Percentiles rank a stretch among this genome's conserved stretches.
These are phyloP conservation scores for Trogon melanurus DNA, from an alignment of 2,113 vertebrate genomes.

Conservation along the genomic window DNA sequence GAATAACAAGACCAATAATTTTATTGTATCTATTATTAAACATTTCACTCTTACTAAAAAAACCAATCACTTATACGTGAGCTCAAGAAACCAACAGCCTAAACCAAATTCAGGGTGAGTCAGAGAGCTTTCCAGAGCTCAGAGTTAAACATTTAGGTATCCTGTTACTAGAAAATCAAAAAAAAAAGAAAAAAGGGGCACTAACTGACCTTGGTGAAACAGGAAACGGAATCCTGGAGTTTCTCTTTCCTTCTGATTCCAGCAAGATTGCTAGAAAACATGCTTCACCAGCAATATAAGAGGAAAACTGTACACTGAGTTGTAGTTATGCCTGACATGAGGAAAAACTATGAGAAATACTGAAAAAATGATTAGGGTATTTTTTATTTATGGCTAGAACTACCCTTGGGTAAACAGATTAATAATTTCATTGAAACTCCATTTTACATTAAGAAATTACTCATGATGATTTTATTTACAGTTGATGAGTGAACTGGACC, in stretches of 20 bases:
- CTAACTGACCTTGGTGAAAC: background rate
- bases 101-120: background rate
- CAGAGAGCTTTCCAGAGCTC: background rate
- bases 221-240: background rate
- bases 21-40: background rate
- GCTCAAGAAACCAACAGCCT: background rate
- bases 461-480: background rate
- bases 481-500: background rate
- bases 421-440: background rate
- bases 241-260: constrained; percentile 8
- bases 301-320: background rate
- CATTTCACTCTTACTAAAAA: background rate
- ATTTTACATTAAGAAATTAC: background rate
- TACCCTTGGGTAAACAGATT: background rate
- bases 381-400: background rate
- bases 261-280: constrained; percentile 1
- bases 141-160: background rate
- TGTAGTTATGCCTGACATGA: background rate
- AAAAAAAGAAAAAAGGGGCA: background rate
- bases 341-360: background rate
- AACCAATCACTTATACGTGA: background rate
- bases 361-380: background rate
- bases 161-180: constrained; percentile 8
- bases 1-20: background rate
- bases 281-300: background rate